Evolutionary conservation across 2,113 vertebrate genomes (phyloP).

Genomic region (Rana temporaria): DNA sequence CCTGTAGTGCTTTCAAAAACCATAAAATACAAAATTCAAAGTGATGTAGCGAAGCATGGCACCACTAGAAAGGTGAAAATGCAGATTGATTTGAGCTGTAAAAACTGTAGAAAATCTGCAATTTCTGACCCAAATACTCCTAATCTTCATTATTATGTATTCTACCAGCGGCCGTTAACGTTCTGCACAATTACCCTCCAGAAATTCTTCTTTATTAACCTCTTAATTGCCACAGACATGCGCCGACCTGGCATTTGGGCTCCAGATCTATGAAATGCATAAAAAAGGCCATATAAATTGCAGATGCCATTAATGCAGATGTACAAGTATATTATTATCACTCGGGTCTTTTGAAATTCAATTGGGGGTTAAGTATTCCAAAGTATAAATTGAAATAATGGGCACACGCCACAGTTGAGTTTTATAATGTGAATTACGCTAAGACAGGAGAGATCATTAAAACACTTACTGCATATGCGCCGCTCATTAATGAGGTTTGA

Average conservation of each 20-base stretch:
- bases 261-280: slow-evolving; percentile 6
- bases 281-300: slow-evolving; percentile 33
- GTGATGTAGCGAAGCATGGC: slow-evolving; percentile 38
- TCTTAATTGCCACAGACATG: slow-evolving; percentile 23
- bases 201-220: slow-evolving; percentile 46
- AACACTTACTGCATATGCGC: neutral
- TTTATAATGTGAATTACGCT: neutral
- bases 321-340: slow-evolving; percentile 28
- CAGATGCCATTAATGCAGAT: slow-evolving; percentile 14
- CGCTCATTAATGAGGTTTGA: neutral
- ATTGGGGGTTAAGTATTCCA: slow-evolving; percentile 3
- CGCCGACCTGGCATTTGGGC: slow-evolving; percentile 5
- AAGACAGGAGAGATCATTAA: neutral
- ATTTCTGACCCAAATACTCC: slow-evolving; percentile 45
- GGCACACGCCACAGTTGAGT: neutral
- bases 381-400: slow-evolving; percentile 24
- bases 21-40: slow-evolving; percentile 41
- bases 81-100: slow-evolving; percentile 43
- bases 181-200: slow-evolving; percentile 44
- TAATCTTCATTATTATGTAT: slow-evolving; percentile 47
- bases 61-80: slow-evolving; percentile 44
- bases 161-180: slow-evolving; percentile 31
- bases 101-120: slow-evolving; percentile 40
- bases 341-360: slow-evolving; percentile 12
- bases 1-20: slow-evolving; percentile 43